phyloP scores from a whole-genome alignment of 2,113 vertebrate species.

The Hassar affinis region DNA sequence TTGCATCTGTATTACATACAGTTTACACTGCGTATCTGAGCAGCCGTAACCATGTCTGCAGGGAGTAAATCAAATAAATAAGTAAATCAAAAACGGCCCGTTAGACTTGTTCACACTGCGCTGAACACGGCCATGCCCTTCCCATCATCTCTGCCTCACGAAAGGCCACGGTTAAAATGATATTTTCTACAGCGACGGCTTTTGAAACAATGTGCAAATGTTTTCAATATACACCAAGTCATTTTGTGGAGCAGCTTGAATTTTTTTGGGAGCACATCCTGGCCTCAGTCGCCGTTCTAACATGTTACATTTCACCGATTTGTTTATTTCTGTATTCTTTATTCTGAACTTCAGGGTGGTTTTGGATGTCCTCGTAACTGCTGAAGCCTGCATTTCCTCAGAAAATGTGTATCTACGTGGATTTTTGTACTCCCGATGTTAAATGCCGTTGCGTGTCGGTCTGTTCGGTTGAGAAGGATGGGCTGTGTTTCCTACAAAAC shows the following conservation, averaged over 20 bases:
- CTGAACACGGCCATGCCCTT: conserved; percentile 32
- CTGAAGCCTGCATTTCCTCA: not conserved
- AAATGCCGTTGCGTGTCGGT: conserved; percentile 18
- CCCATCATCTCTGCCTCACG: not conserved
- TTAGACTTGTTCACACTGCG: conserved; percentile 31
- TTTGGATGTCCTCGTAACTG: not conserved
- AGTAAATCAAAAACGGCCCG: conserved; percentile 40
- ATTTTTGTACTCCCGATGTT: not conserved
- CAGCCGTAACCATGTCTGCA: conserved; percentile 13
- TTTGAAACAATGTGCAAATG: conserved; percentile 20
- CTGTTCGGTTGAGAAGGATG: not conserved
- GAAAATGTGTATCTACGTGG: conserved; percentile 1
- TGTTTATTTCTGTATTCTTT: conserved; percentile 26
- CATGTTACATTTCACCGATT: not conserved
- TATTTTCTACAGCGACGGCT: conserved; percentile 15
- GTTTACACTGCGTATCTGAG: conserved; percentile 30
- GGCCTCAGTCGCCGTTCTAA: not conserved
- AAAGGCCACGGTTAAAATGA: not conserved
- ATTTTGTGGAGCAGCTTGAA: conserved; percentile 10
- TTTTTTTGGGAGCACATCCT: not conserved
- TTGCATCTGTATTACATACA: conserved; percentile 45
- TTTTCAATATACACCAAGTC: conserved; percentile 7
- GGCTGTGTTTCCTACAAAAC: conserved; percentile 6
- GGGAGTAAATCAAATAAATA: conserved; percentile 41
- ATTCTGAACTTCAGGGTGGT: conserved; percentile 3